These are phyloP conservation scores for Nudaria mundana DNA, from an alignment of 2,888 invertebrate genomes.

Conservation along the genomic window DNA sequence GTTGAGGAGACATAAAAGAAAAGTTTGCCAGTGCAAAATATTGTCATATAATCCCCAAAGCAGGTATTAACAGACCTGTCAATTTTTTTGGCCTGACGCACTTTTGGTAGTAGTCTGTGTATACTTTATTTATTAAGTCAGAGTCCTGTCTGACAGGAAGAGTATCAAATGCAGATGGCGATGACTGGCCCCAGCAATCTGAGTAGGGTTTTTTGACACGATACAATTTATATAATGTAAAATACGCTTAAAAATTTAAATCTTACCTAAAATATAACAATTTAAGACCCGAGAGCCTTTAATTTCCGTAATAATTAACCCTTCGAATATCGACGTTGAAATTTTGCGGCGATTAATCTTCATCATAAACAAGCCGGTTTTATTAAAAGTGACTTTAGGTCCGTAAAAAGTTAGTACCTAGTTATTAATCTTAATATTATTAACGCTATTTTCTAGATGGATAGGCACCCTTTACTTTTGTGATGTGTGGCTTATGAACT, in stretches of 20 bases:
- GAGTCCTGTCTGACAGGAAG: too few species aligned
- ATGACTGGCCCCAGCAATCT: too few species aligned
- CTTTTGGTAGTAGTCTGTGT: too few species aligned
- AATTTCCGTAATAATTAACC: slow-evolving; percentile 29
- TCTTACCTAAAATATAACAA: slow-evolving; percentile 15
- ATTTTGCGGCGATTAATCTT: slow-evolving; percentile 32
- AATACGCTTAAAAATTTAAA: slow-evolving; percentile 1
- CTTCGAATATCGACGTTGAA: slow-evolving; percentile 28
- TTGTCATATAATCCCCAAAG: not conserved
- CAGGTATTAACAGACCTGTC: not conserved
- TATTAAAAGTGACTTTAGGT: slow-evolving; percentile 32
- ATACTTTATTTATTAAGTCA: too few species aligned
- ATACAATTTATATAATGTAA: too few species aligned
- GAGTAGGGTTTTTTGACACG: too few species aligned
- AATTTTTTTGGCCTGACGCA: too few species aligned
- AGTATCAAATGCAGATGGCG: too few species aligned
- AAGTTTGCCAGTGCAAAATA: not conserved
- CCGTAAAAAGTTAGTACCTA: slow-evolving; percentile 19
- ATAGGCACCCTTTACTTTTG: too few species aligned
- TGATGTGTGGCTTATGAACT: too few species aligned
- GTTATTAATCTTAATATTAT: slow-evolving; percentile 8
- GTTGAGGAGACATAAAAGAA: not conserved
- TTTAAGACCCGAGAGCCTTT: slow-evolving; percentile 12
- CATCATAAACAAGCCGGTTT: slow-evolving; percentile 21
- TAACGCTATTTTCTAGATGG: slow-evolving; percentile 8